Evolutionary conservation across 2,888 invertebrate genomes (phyloP).

Genomic region (Eueremaeus valkanovi): DNA sequence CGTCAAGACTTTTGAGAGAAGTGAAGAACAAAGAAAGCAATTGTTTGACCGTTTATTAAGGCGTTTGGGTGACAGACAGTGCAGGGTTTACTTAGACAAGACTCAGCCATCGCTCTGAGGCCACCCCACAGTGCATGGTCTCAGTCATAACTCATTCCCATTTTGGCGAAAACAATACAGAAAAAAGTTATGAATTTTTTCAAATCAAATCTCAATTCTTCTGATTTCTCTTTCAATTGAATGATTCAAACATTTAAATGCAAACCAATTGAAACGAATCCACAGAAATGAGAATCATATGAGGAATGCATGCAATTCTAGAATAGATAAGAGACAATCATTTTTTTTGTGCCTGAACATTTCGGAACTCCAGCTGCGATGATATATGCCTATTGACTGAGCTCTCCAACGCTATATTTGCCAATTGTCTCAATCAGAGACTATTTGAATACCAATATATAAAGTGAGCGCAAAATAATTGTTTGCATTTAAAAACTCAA

Average conservation of each 20-base stretch:
- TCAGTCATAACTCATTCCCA: not conserved
- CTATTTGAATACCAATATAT: not conserved
- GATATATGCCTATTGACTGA: not conserved
- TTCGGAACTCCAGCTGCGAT: conserved; percentile 23
- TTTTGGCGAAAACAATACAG: no score
- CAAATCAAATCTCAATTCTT: no score
- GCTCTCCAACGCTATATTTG: not conserved
- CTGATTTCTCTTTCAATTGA: no score
- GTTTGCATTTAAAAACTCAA: not conserved
- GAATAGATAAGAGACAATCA: not conserved
- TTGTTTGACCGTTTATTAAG: conserved; percentile 32
- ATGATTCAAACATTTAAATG: no score
- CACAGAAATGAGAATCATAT: no score
- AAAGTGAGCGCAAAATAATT: not conserved
- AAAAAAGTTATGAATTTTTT: no score
- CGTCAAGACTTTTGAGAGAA: not conserved
- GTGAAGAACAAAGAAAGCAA: conserved; percentile 6
- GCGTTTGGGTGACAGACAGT: conserved; percentile 17
- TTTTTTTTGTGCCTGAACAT: not conserved
- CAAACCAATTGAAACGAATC: no score
- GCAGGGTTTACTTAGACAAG: not conserved
- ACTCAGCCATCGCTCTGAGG: not conserved
- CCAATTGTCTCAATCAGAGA: not conserved
- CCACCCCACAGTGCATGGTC: conserved; percentile 4
- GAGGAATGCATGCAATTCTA: not conserved